Conservation (phyloP, 2,888 invertebrate species). For the Caenorhabditis macrosperma region DNA sequence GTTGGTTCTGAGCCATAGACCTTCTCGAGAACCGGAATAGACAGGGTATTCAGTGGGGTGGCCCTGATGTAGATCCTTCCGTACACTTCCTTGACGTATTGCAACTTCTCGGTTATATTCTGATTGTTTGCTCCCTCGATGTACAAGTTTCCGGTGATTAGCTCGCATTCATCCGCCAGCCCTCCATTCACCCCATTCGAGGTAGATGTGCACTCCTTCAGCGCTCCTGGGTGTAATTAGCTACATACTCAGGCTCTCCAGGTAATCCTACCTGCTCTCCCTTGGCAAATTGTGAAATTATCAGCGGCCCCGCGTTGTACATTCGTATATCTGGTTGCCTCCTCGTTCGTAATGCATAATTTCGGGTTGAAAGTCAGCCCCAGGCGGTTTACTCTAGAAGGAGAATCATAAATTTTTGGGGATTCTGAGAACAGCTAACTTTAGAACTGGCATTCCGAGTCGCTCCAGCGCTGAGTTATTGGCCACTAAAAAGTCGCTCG, state of each 20-base stretch:
- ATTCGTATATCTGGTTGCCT: slow-evolving; percentile 42
- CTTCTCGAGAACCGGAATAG: slow-evolving; percentile 54
- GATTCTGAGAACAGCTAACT: slow-evolving; percentile 16
- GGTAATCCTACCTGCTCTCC: slow-evolving; percentile 34
- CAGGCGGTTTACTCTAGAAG: slow-evolving; percentile 44
- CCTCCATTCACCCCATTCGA: slow-evolving; percentile 35
- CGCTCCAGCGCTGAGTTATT: slow-evolving; percentile 54
- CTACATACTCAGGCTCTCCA: background rate
- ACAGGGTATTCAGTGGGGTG: slow-evolving; percentile 30
- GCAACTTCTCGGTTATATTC: slow-evolving; percentile 43
- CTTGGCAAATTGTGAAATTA: slow-evolving; percentile 49
- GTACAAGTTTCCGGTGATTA: slow-evolving; percentile 47
- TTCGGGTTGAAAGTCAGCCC: slow-evolving; percentile 50
- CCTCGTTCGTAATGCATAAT: slow-evolving; percentile 48
- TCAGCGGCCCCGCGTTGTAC: slow-evolving; percentile 45
- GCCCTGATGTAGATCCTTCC: slow-evolving; percentile 52
- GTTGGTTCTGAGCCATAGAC: slow-evolving; percentile 44
- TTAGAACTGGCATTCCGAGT: slow-evolving; percentile 56
- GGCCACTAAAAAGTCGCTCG: slow-evolving; percentile 35
- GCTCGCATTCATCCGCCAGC: slow-evolving; percentile 47
- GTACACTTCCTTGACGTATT: slow-evolving; percentile 56
- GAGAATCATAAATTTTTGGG: background rate
- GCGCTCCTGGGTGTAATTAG: slow-evolving; percentile 9
- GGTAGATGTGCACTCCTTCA: slow-evolving; percentile 51
- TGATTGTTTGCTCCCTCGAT: slow-evolving; percentile 48